A percentile compares a stretch with the other conserved stretches of the same genome.
These are phyloP conservation scores for Hippocampus guttulatus DNA, from an alignment of 2,113 vertebrate species.

Conservation along the genomic window DNA sequence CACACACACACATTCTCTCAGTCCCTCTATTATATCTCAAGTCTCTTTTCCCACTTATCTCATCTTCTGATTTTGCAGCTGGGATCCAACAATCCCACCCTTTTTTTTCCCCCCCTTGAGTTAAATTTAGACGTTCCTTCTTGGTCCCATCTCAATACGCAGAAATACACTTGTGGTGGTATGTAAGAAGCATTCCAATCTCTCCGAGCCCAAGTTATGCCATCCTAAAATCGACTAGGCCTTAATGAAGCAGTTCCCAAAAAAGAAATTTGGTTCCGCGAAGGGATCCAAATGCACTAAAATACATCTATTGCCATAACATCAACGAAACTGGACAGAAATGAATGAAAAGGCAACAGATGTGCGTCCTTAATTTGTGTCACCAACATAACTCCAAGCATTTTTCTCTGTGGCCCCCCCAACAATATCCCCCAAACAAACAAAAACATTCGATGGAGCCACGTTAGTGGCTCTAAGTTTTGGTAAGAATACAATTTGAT, in stretches of 20 bases:
- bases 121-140: constrained; percentile 27
- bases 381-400: too few species aligned
- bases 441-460: too few species aligned
- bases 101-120: constrained; percentile 15
- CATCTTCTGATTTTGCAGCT: constrained; percentile 20
- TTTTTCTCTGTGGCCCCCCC: too few species aligned
- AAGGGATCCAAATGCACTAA: not conserved
- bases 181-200: not conserved
- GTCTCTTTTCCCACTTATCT: constrained; percentile 60
- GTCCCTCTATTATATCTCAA: constrained; percentile 64
- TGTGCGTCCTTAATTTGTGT: too few species aligned
- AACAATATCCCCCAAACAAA: too few species aligned
- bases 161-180: constrained; percentile 14
- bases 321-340: not conserved
- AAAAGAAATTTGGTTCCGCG: not conserved
- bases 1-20: constrained; percentile 62
- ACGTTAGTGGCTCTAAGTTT: too few species aligned
- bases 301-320: not conserved
- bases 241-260: not conserved
- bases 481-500: too few species aligned
- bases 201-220: not conserved
- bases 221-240: not conserved
- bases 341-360: not conserved
- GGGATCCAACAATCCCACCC: constrained; percentile 25
- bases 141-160: constrained; percentile 21